phyloP scores from a whole-genome alignment of 2,888 invertebrate genomes.

The Lasioglossum morio region DNA sequence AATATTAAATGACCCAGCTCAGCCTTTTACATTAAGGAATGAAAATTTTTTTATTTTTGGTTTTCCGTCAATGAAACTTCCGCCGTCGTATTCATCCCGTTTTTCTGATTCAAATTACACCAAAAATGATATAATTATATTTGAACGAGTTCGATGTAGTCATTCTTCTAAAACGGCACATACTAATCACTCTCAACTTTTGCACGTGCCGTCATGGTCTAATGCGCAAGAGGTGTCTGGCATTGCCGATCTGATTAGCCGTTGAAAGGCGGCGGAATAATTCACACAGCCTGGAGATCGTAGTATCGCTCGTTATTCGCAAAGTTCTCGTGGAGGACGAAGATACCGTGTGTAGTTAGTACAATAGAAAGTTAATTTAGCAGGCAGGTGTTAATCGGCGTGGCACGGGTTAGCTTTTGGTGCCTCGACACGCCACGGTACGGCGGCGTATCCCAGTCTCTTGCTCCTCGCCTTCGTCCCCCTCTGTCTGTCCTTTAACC shows the following conservation, averaged over 20 bases:
- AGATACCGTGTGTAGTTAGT: slow-evolving; percentile 46
- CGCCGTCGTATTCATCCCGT: no score
- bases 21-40: no score
- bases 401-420: slow-evolving; percentile 41
- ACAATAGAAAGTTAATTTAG: slow-evolving; percentile 56
- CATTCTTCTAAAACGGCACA: neutral
- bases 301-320: neutral
- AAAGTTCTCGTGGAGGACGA: neutral
- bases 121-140: no score
- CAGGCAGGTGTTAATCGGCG: slow-evolving; percentile 41
- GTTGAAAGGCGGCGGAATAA: neutral
- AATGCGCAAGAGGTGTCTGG: neutral
- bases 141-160: no score
- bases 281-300: neutral
- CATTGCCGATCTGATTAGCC: neutral
- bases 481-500: slow-evolving; percentile 39
- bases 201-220: neutral
- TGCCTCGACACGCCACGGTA: slow-evolving; percentile 60
- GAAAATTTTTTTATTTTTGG: no score
- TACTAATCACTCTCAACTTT: no score
- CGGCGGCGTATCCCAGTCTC: slow-evolving; percentile 35
- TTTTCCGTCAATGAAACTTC: no score
- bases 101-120: no score
- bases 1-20: no score
- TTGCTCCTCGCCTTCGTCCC: slow-evolving; percentile 27